phyloP scores from a whole-genome alignment of 2,888 invertebrate species.

The Nowickia ferox region DNA sequence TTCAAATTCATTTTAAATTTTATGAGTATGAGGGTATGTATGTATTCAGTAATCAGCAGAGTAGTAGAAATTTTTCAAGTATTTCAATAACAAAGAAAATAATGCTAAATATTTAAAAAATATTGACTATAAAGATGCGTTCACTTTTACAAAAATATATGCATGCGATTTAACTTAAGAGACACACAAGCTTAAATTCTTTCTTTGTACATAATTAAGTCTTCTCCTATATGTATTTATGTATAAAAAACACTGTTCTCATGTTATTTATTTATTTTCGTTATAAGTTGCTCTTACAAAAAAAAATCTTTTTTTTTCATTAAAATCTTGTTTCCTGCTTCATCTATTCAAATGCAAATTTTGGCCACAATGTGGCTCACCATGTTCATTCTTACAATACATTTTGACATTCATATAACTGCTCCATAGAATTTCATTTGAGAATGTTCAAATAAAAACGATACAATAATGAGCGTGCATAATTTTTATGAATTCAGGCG shows the following conservation, averaged over 20 bases:
- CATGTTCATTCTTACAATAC: constrained; percentile 35
- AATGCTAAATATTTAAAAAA: too few species aligned
- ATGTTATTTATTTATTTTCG: neutral
- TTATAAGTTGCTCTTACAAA: neutral
- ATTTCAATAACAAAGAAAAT: too few species aligned
- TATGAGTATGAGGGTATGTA: too few species aligned
- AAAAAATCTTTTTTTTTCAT: constrained; percentile 27
- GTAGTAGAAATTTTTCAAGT: too few species aligned
- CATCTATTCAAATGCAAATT: constrained; percentile 67
- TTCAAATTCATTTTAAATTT: too few species aligned
- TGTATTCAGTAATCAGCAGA: too few species aligned
- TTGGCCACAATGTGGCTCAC: constrained; percentile 72
- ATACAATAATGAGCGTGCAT: constrained; percentile 64
- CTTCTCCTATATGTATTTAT: neutral
- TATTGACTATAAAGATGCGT: too few species aligned
- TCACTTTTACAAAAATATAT: too few species aligned
- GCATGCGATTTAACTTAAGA: too few species aligned
- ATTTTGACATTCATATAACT: constrained; percentile 24
- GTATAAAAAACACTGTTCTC: neutral
- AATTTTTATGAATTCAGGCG: constrained; percentile 62
- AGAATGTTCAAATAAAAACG: constrained; percentile 7
- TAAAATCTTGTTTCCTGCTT: constrained; percentile 56
- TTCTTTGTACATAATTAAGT: too few species aligned
- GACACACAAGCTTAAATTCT: too few species aligned
- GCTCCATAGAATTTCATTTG: constrained; percentile 5